Evolutionary conservation across 2,888 invertebrate species (phyloP).

Genomic region (Tupiocoris notatus): DNA sequence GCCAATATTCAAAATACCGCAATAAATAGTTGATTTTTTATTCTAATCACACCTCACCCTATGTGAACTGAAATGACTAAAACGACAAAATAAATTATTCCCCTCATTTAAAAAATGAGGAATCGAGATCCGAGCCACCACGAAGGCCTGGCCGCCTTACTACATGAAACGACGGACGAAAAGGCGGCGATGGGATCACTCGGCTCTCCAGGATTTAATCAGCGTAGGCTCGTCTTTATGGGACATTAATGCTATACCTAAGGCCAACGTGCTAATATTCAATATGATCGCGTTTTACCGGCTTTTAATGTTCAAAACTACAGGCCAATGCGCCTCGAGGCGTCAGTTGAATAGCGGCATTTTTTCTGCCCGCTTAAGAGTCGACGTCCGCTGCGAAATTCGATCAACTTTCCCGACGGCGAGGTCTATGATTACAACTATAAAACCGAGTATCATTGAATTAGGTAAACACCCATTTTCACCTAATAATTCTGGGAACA

Average conservation of each 20-base stretch:
- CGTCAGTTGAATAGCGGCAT: background rate
- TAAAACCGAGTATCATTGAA: background rate
- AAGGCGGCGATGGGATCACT: too few species aligned
- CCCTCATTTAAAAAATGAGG: too few species aligned
- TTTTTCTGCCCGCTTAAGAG: background rate
- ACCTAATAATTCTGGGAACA: background rate
- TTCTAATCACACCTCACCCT: too few species aligned
- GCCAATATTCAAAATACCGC: too few species aligned
- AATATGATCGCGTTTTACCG: background rate
- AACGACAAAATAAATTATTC: too few species aligned
- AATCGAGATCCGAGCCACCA: too few species aligned
- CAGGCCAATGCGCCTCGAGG: background rate
- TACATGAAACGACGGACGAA: too few species aligned
- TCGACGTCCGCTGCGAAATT: background rate
- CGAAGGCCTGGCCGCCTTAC: too few species aligned
- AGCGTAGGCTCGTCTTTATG: background rate
- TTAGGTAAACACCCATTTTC: background rate
- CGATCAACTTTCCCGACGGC: background rate
- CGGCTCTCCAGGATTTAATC: background rate
- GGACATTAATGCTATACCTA: background rate
- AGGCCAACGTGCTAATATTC: background rate
- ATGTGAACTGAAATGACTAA: too few species aligned
- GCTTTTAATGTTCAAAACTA: background rate
- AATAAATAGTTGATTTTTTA: too few species aligned
- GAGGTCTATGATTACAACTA: background rate